phyloP scores from a whole-genome alignment of 2,888 invertebrate genomes.

The Ochropacha duplaris region DNA sequence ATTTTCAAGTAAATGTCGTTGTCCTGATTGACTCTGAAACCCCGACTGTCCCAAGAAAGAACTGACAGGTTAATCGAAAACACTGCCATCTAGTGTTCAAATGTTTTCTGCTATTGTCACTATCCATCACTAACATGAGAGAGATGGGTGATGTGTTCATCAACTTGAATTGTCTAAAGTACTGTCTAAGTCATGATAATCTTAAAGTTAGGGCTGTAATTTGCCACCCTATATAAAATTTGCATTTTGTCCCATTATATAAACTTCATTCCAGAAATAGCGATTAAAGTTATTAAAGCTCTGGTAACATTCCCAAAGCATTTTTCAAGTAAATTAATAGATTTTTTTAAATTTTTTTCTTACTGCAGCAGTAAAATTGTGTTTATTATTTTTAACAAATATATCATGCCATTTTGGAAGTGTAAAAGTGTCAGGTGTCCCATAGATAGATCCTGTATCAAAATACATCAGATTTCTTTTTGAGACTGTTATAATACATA shows the following conservation, averaged over 20 bases:
- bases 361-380: not conserved
- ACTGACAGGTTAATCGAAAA: too few species aligned
- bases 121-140: not conserved
- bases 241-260: conserved; percentile 4
- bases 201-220: not conserved
- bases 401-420: not conserved
- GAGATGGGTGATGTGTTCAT: not conserved
- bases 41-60: too few species aligned
- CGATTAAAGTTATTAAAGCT: too few species aligned
- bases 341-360: not conserved
- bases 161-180: not conserved
- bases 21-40: too few species aligned
- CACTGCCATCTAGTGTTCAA: not conserved
- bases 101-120: not conserved
- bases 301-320: conserved; percentile 1
- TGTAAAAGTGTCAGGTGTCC: not conserved
- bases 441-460: too few species aligned
- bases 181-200: not conserved
- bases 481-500: too few species aligned
- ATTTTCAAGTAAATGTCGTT: too few species aligned
- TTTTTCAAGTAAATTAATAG: not conserved
- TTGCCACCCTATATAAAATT: not conserved
- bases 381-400: not conserved
- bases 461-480: too few species aligned
- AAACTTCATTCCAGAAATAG: too few species aligned